Evolutionary conservation across 2,888 invertebrate species (phyloP).

Genomic region (Uropetala carovei): DNA sequence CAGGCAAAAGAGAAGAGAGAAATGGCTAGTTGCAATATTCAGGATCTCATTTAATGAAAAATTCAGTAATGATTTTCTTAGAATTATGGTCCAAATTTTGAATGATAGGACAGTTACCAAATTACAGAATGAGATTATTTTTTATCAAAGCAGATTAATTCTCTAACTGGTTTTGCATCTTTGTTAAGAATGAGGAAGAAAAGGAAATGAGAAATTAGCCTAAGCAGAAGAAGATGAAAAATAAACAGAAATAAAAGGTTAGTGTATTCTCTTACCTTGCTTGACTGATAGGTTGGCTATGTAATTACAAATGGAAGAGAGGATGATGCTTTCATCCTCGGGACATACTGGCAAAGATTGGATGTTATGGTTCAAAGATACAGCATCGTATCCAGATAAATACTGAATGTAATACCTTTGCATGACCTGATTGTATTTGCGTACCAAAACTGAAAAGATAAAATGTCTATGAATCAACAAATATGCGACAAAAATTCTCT

Average conservation of each 20-base stretch:
- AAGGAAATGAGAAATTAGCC: slow-evolving; percentile 45
- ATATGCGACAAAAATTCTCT: no score
- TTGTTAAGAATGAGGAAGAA: background rate
- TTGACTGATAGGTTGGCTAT: slow-evolving; percentile 91
- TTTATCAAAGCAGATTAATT: background rate
- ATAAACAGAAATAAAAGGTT: background rate
- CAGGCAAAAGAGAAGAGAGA: no score
- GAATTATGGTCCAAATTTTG: no score
- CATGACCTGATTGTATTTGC: slow-evolving; percentile 97
- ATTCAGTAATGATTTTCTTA: no score
- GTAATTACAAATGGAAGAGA: slow-evolving; percentile 94
- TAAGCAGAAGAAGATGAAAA: slow-evolving; percentile 1
- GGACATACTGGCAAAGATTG: slow-evolving; percentile 87
- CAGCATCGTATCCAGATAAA: slow-evolving; percentile 96
- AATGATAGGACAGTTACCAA: no score
- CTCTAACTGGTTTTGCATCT: background rate
- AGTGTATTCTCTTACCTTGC: slow-evolving; percentile 79
- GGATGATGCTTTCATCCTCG: slow-evolving; percentile 95
- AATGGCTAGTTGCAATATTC: no score
- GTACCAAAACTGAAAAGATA: slow-evolving; percentile 81
- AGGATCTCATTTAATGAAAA: no score
- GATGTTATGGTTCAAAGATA: slow-evolving; percentile 87
- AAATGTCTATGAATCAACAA: no score
- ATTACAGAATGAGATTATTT: background rate
- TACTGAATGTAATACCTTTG: slow-evolving; percentile 99